phyloP scores from a whole-genome alignment of 2,113 vertebrate species.

The Piprites chloris region DNA sequence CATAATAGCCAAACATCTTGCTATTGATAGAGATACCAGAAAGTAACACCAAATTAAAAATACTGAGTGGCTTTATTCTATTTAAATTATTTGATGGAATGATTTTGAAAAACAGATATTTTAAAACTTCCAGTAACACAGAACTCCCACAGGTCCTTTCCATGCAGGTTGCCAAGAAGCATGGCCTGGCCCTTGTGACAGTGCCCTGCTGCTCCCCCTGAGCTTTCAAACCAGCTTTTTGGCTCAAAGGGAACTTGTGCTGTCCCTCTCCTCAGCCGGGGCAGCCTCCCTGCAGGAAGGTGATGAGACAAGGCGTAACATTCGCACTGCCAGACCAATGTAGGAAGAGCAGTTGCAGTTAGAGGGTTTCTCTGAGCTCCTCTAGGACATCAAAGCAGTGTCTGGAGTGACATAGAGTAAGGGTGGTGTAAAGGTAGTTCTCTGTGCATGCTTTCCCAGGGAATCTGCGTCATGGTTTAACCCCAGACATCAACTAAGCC shows the following conservation, averaged over 20 bases:
- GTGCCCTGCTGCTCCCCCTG: accelerated
- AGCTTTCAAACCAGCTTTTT: neutral
- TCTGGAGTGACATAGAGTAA: neutral
- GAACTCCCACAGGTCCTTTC: accelerated
- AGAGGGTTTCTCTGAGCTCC: neutral
- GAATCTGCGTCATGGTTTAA: accelerated
- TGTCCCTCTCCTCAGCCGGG: neutral
- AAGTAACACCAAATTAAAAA: neutral
- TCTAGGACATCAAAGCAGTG: neutral
- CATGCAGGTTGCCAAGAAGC: neutral
- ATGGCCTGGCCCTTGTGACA: accelerated
- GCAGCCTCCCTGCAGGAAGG: neutral
- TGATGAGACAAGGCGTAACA: neutral
- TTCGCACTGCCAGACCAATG: neutral
- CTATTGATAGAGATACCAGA: neutral
- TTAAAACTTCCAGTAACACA: neutral
- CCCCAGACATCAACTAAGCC: neutral
- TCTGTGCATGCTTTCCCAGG: accelerated
- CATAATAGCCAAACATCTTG: neutral
- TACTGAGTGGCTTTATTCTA: neutral
- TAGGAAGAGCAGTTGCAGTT: neutral
- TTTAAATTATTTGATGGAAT: neutral
- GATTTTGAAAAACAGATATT: neutral
- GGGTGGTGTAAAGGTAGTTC: neutral
- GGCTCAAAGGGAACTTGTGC: accelerated